Conservation (phyloP, 2,797 vertebrate species). For the Poeciliopsis presidionis region DNA sequence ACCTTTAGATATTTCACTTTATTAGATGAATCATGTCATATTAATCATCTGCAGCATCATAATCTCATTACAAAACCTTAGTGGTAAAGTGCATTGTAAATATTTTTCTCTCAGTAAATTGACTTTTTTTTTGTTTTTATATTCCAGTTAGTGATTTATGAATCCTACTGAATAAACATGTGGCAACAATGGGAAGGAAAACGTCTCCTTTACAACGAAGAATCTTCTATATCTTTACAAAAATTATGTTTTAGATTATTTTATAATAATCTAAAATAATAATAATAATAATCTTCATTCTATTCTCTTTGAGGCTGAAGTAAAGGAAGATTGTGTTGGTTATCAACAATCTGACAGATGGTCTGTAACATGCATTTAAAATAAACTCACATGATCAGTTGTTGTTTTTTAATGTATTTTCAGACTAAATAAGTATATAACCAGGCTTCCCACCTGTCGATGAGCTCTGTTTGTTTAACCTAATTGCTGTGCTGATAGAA, state of each 20-base stretch:
- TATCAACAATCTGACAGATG: neutral
- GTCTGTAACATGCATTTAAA: neutral
- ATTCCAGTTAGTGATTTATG: neutral
- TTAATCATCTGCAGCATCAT: neutral
- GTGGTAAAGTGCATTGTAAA: too few relatives aligned
- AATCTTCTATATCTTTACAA: neutral
- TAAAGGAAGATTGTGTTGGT: neutral
- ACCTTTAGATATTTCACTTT: neutral
- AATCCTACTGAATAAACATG: neutral
- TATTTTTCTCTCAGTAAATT: too few relatives aligned
- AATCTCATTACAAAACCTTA: too few relatives aligned
- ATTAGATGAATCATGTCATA: neutral
- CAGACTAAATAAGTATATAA: neutral
- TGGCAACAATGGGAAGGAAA: neutral
- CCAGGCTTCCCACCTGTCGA: slow-evolving; percentile 4
- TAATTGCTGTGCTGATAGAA: slow-evolving; percentile 44
- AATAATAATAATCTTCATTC: neutral
- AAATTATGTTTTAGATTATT: neutral
- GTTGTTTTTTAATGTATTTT: neutral
- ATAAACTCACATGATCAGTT: neutral
- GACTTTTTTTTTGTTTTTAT: too few relatives aligned
- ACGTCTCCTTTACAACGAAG: neutral
- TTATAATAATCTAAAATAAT: too few relatives aligned
- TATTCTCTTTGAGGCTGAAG: neutral
- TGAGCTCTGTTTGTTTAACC: slow-evolving; percentile 24